A percentile compares a stretch with the other conserved stretches of the same genome.
Conservation (phyloP, 2,113 vertebrate genomes). For the Petrocephalus zakoni region DNA sequence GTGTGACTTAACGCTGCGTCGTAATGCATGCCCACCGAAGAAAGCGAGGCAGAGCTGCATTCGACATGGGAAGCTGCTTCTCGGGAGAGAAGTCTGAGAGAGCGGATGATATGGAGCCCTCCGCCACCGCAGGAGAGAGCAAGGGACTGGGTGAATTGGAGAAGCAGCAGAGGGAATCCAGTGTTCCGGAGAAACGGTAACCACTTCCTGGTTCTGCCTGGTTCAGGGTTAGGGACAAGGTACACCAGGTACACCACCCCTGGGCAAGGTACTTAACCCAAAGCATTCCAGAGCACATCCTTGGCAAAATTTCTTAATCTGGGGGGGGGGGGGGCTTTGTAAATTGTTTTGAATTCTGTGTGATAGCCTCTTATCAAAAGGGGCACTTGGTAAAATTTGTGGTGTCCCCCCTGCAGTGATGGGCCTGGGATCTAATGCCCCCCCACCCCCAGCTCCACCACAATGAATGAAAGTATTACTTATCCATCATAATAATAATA, state of each 20-base stretch:
- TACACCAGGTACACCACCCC: neutral
- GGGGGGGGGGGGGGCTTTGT: neutral
- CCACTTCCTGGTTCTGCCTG: neutral
- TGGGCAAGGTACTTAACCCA: neutral
- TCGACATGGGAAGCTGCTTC: constrained; percentile 26
- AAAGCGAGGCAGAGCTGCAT: neutral
- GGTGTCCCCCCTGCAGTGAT: neutral
- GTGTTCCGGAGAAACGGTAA: constrained; percentile 5
- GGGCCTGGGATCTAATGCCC: neutral
- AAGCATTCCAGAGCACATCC: neutral
- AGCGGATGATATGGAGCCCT: neutral
- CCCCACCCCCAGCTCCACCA: neutral
- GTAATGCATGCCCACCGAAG: neutral
- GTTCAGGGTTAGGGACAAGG: neutral
- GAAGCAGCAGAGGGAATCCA: neutral
- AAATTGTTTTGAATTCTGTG: neutral
- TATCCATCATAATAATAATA: neutral
- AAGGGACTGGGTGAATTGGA: neutral
- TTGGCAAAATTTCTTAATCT: neutral
- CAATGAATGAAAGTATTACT: neutral
- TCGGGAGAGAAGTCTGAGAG: neutral
- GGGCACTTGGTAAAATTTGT: neutral
- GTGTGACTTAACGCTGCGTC: neutral
- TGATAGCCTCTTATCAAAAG: neutral
- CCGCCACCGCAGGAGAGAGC: neutral